Evolutionary conservation across 2,113 vertebrate species (phyloP).

Genomic region (Ariopsis seemanni): DNA sequence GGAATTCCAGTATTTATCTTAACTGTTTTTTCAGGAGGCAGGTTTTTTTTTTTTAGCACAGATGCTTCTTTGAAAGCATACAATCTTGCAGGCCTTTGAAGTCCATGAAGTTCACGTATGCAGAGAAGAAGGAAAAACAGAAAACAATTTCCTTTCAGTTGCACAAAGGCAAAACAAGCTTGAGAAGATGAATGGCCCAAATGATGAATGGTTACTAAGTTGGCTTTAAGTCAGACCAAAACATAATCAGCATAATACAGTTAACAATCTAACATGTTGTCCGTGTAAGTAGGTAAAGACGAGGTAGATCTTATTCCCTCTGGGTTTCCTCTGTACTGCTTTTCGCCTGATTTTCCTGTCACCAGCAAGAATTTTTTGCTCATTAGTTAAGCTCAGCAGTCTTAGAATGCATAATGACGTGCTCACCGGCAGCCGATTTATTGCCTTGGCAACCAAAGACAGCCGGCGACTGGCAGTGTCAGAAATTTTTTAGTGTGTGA

Average conservation of each 20-base stretch:
- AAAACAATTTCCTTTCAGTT: constrained; percentile 32
- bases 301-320: neutral
- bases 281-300: neutral
- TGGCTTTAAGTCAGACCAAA: neutral
- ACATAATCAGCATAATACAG: neutral
- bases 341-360: neutral
- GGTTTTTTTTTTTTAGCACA: constrained; percentile 22
- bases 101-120: constrained; percentile 18
- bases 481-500: neutral
- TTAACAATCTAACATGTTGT: neutral
- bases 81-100: constrained; percentile 42
- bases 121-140: constrained; percentile 42
- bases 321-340: neutral
- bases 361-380: neutral
- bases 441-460: neutral
- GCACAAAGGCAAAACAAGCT: constrained; percentile 51
- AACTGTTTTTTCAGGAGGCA: constrained; percentile 50
- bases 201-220: constrained; percentile 46
- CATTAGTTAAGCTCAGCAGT: neutral
- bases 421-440: neutral
- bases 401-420: neutral
- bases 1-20: constrained; percentile 60
- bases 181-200: constrained; percentile 52
- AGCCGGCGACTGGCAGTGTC: neutral
- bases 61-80: constrained; percentile 34